These are phyloP conservation scores for Drosophila recens DNA, from an alignment of 2,888 invertebrate genomes.

Conservation along the genomic window DNA sequence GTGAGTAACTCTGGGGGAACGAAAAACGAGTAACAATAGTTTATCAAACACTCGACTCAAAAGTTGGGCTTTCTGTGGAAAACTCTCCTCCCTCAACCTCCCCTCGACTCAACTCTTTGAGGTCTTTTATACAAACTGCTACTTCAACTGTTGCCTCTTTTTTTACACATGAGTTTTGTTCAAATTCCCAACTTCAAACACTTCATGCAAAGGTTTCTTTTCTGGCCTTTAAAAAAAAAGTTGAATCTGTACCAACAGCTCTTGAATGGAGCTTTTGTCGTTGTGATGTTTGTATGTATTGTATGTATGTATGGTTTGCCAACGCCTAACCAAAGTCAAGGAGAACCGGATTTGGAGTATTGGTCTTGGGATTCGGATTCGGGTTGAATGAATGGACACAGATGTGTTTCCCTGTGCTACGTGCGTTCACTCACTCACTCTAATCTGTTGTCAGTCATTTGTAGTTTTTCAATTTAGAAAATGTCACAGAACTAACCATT, in stretches of 20 bases:
- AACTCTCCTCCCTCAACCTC: background rate
- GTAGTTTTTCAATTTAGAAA: constrained; percentile 81
- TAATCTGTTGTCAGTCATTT: constrained; percentile 80
- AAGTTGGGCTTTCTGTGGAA: background rate
- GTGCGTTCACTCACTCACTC: constrained; percentile 45
- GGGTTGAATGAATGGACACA: constrained; percentile 42
- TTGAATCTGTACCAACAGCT: constrained; percentile 22
- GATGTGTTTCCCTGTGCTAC: constrained; percentile 42
- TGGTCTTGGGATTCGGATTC: constrained; percentile 25
- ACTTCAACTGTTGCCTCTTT: constrained; percentile 32
- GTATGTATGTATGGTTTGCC: constrained; percentile 8
- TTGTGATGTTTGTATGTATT: constrained; percentile 3
- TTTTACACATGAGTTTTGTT: constrained; percentile 42
- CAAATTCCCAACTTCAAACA: constrained; percentile 20
- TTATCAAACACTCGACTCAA: background rate
- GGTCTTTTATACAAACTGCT: constrained; percentile 24
- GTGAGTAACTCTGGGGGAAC: constrained; percentile 58
- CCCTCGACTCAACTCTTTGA: constrained; percentile 21
- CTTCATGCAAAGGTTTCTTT: constrained; percentile 14
- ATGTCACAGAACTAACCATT: constrained; percentile 79
- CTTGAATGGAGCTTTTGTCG: constrained; percentile 39
- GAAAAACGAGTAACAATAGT: background rate
- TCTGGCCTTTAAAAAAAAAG: constrained; percentile 6
- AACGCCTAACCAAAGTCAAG: constrained; percentile 53
- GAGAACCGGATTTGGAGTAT: constrained; percentile 29